Conservation (phyloP, 2,797 vertebrate species). For the Telmatherina bonti region DNA sequence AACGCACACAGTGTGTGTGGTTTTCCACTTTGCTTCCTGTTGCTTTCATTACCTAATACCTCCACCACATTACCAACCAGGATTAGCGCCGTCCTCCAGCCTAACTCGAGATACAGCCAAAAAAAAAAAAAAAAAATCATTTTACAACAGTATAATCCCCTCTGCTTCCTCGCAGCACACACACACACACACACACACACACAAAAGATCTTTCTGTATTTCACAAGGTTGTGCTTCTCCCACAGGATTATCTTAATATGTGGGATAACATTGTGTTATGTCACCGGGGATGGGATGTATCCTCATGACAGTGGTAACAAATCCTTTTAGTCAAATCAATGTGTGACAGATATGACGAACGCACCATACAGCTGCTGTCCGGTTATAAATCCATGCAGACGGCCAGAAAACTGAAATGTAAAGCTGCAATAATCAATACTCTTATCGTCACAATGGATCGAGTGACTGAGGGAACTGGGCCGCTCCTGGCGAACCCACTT, state of each 20-base stretch:
- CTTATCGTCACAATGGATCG: neutral
- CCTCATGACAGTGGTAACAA: conserved; percentile 67
- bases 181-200: too few relatives aligned
- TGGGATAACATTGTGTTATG: conserved; percentile 75
- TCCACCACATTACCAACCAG: conserved; percentile 44
- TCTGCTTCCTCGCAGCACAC: conserved; percentile 39
- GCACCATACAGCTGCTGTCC: conserved; percentile 35
- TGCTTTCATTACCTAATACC: conserved; percentile 69
- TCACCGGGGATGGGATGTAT: conserved; percentile 69
- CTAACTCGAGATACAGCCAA: conserved; percentile 57
- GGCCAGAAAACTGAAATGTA: neutral
- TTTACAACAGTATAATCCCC: conserved; percentile 65
- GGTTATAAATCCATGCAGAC: conserved; percentile 6
- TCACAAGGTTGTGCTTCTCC: conserved; percentile 63
- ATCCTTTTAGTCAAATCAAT: conserved; percentile 79
- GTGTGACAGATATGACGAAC: conserved; percentile 60
- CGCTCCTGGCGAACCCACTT: neutral
- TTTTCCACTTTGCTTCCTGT: conserved; percentile 39
- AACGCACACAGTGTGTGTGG: conserved; percentile 2
- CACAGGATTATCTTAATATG: conserved; percentile 75
- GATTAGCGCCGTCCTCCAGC: conserved; percentile 64
- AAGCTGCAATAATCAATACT: neutral
- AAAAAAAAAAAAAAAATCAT: conserved; percentile 44
- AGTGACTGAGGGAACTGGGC: neutral
- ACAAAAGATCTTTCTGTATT: conserved; percentile 63